Evolutionary conservation across 2,888 invertebrate species (phyloP), one percentile per base, ranked within the genome.

Genomic region (Patella caerulea): DNA sequence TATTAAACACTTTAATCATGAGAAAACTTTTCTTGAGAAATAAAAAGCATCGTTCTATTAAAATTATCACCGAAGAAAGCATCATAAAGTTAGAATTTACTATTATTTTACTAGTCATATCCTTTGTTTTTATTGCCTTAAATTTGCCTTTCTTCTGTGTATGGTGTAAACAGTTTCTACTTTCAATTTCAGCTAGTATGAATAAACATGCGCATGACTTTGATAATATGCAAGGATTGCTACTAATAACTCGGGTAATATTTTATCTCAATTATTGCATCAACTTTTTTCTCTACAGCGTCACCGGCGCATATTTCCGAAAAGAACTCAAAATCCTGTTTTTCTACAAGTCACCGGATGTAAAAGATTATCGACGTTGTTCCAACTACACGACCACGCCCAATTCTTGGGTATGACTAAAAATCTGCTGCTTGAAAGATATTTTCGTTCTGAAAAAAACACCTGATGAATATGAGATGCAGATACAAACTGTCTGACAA

Each of bases 41-140:
- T 74, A 83, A 82, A 59, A 81, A 83, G 0, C 84, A 86, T n/a
- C 76, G 84, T 52, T 81, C 85, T 56, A 85, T 82, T 71, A 79
- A 84, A 55, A 82, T 83, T 69, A 81, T 86, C 2, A 87, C 87
- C 0, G 86, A 88, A 65, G 88, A 89, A 78, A 88, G 86, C 59
- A 86, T 87, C 55, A 87, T 89, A 11, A 84, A 88, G 12, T 80
- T 89, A 73, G 90, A 90, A 80, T 90, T 90, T 79, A 90, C 90
- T 17, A 81, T 88, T 29, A 88, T 89, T 45, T 83, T 91, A 2
- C 81, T 91, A 12, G 88, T 86, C 15, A 86, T 91, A 17, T 90
- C 90, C n/a, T 85, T 87, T 71, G 87, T 88, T 72, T 90, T 90
- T 76, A 85, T 91, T 59, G 85, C 86, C 2, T 84, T 91, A 54